phyloP scores from a whole-genome alignment of 2,888 invertebrate genomes.

The Papilio protenor region DNA sequence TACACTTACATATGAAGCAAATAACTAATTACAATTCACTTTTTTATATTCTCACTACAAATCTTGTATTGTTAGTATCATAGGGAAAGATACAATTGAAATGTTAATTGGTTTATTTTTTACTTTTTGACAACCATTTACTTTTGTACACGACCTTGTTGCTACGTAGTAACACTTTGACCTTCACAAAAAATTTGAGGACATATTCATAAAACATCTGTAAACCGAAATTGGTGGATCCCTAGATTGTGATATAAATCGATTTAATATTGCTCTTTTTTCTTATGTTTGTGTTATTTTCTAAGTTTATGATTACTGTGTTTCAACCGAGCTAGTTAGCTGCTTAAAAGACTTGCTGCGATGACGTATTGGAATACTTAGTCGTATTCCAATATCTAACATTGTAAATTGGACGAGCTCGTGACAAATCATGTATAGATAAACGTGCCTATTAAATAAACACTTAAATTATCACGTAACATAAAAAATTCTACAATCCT shows the following conservation, averaged over 20 bases:
- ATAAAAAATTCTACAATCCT: background rate
- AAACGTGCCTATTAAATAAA: background rate
- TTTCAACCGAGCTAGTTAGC: background rate
- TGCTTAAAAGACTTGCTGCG: background rate
- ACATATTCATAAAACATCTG: slow-evolving; percentile 4
- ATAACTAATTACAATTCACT: background rate
- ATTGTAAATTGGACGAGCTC: background rate
- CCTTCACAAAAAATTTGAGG: background rate
- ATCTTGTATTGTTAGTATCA: background rate
- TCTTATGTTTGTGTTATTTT: too few species aligned
- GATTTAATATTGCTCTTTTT: too few species aligned
- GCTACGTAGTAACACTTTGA: background rate
- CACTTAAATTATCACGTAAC: slow-evolving; percentile 3
- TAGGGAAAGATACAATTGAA: background rate
- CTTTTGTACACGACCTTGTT: background rate
- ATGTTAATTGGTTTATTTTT: slow-evolving; percentile 1
- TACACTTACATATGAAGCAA: background rate
- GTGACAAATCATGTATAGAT: background rate
- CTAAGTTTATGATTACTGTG: too few species aligned
- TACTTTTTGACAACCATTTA: background rate
- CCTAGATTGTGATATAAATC: background rate
- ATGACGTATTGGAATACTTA: background rate
- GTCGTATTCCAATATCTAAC: background rate
- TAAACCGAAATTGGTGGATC: background rate
- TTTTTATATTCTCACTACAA: background rate